Conservation (phyloP, 2,797 vertebrate species). For the Dicrostonyx torquatus region DNA sequence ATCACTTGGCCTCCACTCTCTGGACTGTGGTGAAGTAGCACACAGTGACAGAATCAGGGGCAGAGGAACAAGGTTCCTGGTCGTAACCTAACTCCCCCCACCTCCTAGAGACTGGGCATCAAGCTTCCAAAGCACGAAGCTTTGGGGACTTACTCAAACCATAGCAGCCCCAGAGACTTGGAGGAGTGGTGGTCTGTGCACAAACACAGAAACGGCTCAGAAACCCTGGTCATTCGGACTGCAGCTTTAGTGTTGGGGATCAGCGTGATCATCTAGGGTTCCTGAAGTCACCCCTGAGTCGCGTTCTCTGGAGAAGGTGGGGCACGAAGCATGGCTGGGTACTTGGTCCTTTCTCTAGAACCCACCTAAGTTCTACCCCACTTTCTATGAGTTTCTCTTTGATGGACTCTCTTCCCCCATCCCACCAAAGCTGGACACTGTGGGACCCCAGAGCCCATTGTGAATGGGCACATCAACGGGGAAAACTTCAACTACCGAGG, state of each 20-base stretch:
- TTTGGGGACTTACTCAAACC: not conserved
- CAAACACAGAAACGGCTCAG: not conserved
- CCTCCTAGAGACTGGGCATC: not conserved
- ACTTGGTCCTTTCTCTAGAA: not conserved
- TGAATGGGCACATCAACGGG: constrained; percentile 97
- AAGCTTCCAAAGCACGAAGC: not conserved
- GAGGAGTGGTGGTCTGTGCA: not conserved
- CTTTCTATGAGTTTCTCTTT: not conserved
- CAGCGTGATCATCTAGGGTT: not conserved
- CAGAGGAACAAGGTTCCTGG: not conserved
- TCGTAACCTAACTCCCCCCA: not conserved
- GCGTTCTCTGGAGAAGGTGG: not conserved
- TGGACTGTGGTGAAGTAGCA: not conserved
- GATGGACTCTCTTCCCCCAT: not conserved
- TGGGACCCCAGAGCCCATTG: constrained; percentile 94
- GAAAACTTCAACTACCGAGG: constrained; percentile 98
- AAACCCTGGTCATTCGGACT: not conserved
- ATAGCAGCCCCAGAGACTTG: not conserved
- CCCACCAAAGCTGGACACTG: constrained; percentile 93
- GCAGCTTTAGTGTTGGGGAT: not conserved
- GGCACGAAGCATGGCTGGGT: not conserved
- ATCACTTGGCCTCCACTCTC: not conserved
- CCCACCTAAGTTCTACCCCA: not conserved
- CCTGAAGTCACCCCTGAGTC: not conserved
- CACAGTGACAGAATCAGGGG: not conserved